These are phyloP conservation scores for Coptodon rendalli DNA, from an alignment of 2,113 vertebrate species.

Conservation along the genomic window DNA sequence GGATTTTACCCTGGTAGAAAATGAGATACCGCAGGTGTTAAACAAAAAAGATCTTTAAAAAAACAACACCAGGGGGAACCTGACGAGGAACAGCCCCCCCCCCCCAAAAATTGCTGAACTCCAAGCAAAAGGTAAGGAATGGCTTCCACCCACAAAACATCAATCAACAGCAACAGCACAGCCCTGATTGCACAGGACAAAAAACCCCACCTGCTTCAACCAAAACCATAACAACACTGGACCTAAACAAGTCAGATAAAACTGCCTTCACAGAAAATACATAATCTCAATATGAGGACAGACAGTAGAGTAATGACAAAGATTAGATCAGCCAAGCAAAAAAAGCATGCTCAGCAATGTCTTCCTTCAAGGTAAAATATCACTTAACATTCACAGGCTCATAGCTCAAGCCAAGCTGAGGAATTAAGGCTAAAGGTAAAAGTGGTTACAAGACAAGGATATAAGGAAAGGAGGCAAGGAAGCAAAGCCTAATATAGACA, in stretches of 20 bases:
- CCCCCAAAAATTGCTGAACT: neutral
- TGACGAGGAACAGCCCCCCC: neutral
- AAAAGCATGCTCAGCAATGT: conserved; percentile 5
- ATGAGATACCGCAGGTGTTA: conserved; percentile 66
- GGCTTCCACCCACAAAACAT: neutral
- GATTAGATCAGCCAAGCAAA: conserved; percentile 22
- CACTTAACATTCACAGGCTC: neutral
- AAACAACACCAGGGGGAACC: neutral
- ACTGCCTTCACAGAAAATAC: neutral
- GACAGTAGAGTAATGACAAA: neutral
- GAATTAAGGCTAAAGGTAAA: neutral
- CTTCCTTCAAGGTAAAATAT: neutral
- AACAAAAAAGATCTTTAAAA: neutral
- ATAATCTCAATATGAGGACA: neutral
- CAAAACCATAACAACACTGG: neutral
- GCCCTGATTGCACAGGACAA: neutral
- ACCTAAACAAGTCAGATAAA: neutral
- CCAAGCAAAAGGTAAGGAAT: neutral
- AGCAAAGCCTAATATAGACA: conserved; percentile 10
- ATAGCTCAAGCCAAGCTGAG: conserved; percentile 9
- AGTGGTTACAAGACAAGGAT: neutral
- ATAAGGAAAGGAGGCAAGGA: neutral
- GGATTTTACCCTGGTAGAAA: conserved; percentile 77
- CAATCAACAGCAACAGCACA: neutral
- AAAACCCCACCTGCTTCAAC: accelerated